These are phyloP conservation scores for Bombus huntii DNA, from an alignment of 1,140 invertebrate genomes.

Conservation along the genomic window DNA sequence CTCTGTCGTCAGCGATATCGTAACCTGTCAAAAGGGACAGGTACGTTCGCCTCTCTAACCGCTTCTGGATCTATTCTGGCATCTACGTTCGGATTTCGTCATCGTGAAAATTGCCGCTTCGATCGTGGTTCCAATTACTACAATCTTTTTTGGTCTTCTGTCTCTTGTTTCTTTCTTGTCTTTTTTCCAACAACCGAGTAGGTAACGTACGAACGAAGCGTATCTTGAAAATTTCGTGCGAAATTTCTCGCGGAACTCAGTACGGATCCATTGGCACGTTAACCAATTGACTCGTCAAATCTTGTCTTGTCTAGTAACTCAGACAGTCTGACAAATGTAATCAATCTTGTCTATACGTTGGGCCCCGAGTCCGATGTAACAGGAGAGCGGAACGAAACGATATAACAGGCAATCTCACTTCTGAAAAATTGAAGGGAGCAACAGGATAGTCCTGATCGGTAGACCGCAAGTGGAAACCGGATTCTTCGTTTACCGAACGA, in stretches of 20 bases:
- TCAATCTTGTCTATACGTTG: not conserved
- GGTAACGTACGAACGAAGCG: not conserved
- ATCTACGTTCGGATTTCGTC: slow-evolving; percentile 49
- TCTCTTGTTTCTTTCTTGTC: not conserved
- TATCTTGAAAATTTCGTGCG: fast-evolving
- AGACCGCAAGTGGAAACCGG: slow-evolving; percentile 26
- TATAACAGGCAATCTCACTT: not conserved
- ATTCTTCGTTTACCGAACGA: not conserved
- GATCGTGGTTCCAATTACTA: slow-evolving; percentile 58
- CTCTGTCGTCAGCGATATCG: slow-evolving; percentile 50
- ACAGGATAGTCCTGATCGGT: not conserved
- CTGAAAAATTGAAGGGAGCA: slow-evolving; percentile 3
- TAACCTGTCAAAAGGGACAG: slow-evolving; percentile 47
- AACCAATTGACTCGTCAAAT: not conserved
- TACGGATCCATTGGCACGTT: not conserved
- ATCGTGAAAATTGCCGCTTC: slow-evolving; percentile 49
- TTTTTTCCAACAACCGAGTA: not conserved
- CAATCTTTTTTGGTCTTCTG: fast-evolving
- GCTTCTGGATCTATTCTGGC: slow-evolving; percentile 15
- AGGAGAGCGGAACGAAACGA: not conserved
- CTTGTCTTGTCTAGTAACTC: not conserved
- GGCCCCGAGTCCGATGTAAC: not conserved
- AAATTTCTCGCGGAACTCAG: fast-evolving
- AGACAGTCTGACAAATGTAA: not conserved
- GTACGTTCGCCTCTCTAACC: not conserved